Conservation (phyloP, 2,113 vertebrate genomes). For the Ellobius talpinus region DNA sequence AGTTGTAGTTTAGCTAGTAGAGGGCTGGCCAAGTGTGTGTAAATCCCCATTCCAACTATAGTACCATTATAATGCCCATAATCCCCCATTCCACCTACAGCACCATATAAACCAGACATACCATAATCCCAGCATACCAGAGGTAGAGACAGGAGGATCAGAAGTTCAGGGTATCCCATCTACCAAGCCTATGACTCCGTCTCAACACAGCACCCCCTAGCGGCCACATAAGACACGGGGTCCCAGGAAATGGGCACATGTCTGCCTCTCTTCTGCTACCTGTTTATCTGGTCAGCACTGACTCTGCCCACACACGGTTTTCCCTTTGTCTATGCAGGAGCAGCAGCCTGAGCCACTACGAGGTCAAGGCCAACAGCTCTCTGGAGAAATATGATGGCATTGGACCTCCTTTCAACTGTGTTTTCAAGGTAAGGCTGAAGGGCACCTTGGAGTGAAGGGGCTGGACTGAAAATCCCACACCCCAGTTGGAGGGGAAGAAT, state of each 20-base stretch:
- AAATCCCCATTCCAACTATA: not conserved
- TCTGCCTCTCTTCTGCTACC: fast-evolving
- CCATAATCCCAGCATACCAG: not conserved
- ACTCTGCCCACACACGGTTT: fast-evolving
- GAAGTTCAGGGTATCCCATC: not conserved
- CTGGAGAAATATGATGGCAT: constrained; percentile 83
- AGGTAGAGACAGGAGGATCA: not conserved
- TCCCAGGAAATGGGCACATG: not conserved
- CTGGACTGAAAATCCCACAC: not conserved
- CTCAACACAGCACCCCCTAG: not conserved
- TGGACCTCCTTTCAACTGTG: constrained; percentile 89
- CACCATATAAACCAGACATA: not conserved
- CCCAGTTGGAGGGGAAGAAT: not conserved
- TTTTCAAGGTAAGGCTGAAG: constrained; percentile 87
- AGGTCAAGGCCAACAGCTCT: constrained; percentile 89
- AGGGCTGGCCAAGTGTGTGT: not conserved
- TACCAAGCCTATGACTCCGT: not conserved
- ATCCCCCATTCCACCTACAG: too few relatives aligned
- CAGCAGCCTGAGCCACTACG: constrained; percentile 90
- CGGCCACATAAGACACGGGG: not conserved
- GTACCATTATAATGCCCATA: not conserved
- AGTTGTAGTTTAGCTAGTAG: not conserved
- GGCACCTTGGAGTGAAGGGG: not conserved
- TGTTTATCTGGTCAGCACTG: fast-evolving
- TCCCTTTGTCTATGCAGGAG: constrained; percentile 84